These are phyloP conservation scores for Malachius bipustulatus DNA, from an alignment of 2,888 invertebrate species.

Conservation along the genomic window DNA sequence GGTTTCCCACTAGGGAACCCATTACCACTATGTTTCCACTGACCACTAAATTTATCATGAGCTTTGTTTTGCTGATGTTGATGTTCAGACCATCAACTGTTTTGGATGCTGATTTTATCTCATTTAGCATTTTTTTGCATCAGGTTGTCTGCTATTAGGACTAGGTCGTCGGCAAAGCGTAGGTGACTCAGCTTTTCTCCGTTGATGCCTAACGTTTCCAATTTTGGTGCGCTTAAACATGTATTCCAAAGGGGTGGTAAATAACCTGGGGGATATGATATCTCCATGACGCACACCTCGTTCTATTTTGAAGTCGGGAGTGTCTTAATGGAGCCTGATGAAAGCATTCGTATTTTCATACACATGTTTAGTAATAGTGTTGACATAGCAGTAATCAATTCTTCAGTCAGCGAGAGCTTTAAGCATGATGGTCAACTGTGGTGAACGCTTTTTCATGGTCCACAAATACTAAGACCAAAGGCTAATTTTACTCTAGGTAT, in stretches of 20 bases:
- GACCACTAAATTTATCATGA: conserved; percentile 7
- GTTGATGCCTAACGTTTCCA: conserved; percentile 9
- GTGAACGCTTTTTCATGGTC: conserved; percentile 9
- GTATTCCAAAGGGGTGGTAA: conserved; percentile 9
- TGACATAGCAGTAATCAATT: conserved; percentile 9
- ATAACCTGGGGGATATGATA: conserved; percentile 12
- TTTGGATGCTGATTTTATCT: neutral
- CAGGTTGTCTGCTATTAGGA: conserved; percentile 5
- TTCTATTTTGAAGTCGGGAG: conserved; percentile 8
- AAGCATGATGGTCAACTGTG: conserved; percentile 7
- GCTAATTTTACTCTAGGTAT: conserved; percentile 15
- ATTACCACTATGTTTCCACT: too few species aligned
- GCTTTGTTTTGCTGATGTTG: conserved; percentile 6
- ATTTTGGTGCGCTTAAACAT: conserved; percentile 8
- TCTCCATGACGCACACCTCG: conserved; percentile 10
- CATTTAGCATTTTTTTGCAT: neutral
- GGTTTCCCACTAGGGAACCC: too few species aligned
- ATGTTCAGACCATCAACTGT: conserved; percentile 6
- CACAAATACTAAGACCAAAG: conserved; percentile 6
- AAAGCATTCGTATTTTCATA: conserved; percentile 7
- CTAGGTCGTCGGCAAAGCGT: conserved; percentile 11
- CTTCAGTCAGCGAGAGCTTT: conserved; percentile 6
- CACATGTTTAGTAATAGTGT: conserved; percentile 7
- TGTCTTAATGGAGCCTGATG: conserved; percentile 10
- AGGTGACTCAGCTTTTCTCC: conserved; percentile 10